Evolutionary conservation across 2,113 vertebrate species (phyloP), one percentile per base, ranked within the genome.

Genomic region (Melanotaenia duboulayi): DNA sequence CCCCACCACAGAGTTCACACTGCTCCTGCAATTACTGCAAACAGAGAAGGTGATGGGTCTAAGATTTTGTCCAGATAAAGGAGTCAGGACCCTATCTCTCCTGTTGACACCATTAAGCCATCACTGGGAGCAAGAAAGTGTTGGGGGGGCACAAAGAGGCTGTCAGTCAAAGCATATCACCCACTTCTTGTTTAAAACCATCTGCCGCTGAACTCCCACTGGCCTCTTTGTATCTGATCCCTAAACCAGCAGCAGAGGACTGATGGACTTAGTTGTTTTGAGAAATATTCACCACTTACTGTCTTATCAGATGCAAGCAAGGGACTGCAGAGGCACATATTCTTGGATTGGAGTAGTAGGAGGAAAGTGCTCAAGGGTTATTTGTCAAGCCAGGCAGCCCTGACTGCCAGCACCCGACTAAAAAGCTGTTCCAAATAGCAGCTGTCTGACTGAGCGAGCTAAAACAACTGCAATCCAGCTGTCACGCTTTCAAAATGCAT

Each of bases 41-140:
- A 92, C 88, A 92, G 93, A 86, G 91, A 93, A 90, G 93, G 94
- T 94, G 89, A 92, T 93, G 85, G 87, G 91, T 88, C 85, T 87
- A 84, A 89, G 84, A 88, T 85, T 76, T 77, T 61, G 81, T 87
- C 88, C 90, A 70, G 89, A 94, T 92, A 90, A 82, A 80, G 78
- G 87, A 85, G 81, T 90, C 91, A 85, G 87, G 82, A 87, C 93
- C 91, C 86, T 84, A 55, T 83, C 85, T 85, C 91, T 87, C 60
- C 71, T 87, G 87, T 89, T 91, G 85, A 92, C 92, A 90, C 85
- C 74, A 87, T 87, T 91, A 89, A 93, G 80, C 65, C 82, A 72
- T 86, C 87, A 88, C 84, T 80, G 82, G 89, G 87, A 88, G 69
- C 24, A 23, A 50, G 62, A 67, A 74, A 55, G 74, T 37, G 39